Evolutionary conservation across 2,113 vertebrate genomes (phyloP), one percentile per base, ranked within the genome.

Genomic region (Dolichotis patagonum): DNA sequence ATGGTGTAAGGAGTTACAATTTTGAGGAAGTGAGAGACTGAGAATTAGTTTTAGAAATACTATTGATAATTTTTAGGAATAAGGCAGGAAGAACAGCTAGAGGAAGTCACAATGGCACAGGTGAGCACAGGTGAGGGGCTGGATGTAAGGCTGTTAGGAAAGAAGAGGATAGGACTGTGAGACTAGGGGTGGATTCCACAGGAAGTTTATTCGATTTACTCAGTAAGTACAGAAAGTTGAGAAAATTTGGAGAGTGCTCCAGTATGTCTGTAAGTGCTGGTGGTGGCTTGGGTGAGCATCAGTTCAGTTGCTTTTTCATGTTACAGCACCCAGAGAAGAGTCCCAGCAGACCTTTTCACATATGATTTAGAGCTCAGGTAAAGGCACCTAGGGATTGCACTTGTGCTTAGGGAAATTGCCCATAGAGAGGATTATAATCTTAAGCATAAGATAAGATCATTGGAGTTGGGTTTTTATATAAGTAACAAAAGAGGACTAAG

Each of bases 1-100:
- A 19, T 69, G 2, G 2, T 82, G 5, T 7, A 0, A 65, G 7
- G 28, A 95, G 3, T 8, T 17, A 11, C 7, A 8, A 14, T 35
- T 56, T 90, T 78, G 90, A 92, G 22, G 24, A 87, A 90, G 67
- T 28, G 90, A 9, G 0, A 88, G 26, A 38, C 24, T 93, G 20
- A 75, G 24, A 52, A 85, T 81, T 92, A 69, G 62, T 95, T 97
- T 94, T 71, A 81, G 63, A 69, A 93, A 81, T 49, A 35, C 22
- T 58, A 38, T 11, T 80, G 7, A 86, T n/a, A 85, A 87, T 43
- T 65, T 82, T 22, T 86, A 90, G 35, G 16, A 20, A 54, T n/a
- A 69, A 87, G 1, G 35, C 28, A 52, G 43, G 7, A 17, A 41
- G 43, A 58, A 77, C 7, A 30, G 3, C 32, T 73, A 56, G 14